These are phyloP conservation scores for Hedya salicella DNA, from an alignment of 2,888 invertebrate species.

Conservation along the genomic window DNA sequence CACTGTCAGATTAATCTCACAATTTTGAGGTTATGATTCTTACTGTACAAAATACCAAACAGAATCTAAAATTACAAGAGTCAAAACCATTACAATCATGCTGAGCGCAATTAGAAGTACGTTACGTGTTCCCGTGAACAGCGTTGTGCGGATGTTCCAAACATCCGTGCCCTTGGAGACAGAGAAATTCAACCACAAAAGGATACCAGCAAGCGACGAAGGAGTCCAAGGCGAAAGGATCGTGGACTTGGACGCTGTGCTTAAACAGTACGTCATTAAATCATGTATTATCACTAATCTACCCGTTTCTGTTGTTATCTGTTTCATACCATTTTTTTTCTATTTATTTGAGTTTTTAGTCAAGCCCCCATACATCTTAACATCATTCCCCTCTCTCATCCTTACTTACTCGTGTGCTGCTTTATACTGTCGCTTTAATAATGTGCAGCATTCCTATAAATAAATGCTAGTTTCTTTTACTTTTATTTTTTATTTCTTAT, in stretches of 20 bases:
- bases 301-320: neutral
- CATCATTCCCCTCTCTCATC: no score
- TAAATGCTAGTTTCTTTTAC: no score
- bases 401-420: no score
- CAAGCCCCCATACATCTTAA: no score
- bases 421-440: no score
- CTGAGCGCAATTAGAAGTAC: slow-evolving; percentile 64
- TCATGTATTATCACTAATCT: neutral
- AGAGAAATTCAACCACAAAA: slow-evolving; percentile 76
- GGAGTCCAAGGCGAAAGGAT: slow-evolving; percentile 91
- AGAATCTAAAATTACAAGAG: slow-evolving; percentile 7
- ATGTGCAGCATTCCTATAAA: no score
- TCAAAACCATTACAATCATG: slow-evolving; percentile 50
- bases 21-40: slow-evolving; percentile 39
- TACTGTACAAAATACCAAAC: slow-evolving; percentile 12
- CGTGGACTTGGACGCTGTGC: slow-evolving; percentile 87
- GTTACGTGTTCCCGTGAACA: slow-evolving; percentile 57
- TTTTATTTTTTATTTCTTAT: no score
- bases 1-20: slow-evolving; percentile 23
- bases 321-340: neutral
- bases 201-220: slow-evolving; percentile 86
- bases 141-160: slow-evolving; percentile 63
- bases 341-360: no score
- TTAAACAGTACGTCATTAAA: slow-evolving; percentile 82
- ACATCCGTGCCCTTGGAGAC: slow-evolving; percentile 61